phyloP scores from a whole-genome alignment of 2,113 vertebrate genomes.

The Nycticorax nycticorax region DNA sequence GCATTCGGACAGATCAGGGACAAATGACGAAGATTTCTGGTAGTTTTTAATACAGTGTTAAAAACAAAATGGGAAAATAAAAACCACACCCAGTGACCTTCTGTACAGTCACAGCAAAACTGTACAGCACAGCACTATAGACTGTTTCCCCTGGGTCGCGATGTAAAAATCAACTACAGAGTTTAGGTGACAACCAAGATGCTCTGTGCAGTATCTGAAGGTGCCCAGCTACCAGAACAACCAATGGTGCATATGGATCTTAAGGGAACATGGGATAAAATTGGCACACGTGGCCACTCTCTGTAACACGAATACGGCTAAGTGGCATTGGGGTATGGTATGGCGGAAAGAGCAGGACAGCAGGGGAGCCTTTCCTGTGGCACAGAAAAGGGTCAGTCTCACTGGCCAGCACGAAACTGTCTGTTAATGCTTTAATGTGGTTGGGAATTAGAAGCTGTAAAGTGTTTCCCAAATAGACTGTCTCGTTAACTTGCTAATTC shows the following conservation, averaged over 20 bases:
- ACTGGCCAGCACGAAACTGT: not conserved
- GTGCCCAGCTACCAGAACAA: not conserved
- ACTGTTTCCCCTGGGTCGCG: not conserved
- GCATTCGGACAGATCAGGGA: not conserved
- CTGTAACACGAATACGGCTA: not conserved
- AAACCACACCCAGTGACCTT: accelerated
- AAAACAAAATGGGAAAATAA: not conserved
- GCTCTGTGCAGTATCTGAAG: not conserved
- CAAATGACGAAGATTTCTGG: not conserved
- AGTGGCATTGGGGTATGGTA: not conserved
- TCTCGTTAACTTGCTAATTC: not conserved
- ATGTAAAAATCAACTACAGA: not conserved
- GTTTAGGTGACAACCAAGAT: not conserved
- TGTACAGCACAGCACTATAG: not conserved
- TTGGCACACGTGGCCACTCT: not conserved
- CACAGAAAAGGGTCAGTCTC: not conserved
- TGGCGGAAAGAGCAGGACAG: not conserved
- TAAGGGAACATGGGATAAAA: not conserved
- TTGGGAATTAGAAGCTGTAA: not conserved
- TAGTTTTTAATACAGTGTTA: not conserved
- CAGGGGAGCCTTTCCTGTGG: not conserved
- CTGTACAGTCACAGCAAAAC: not conserved
- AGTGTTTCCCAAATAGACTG: not conserved
- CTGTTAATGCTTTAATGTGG: not conserved
- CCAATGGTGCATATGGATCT: not conserved